Evolutionary conservation across 2,888 invertebrate species (phyloP), one percentile per base, ranked within the genome.

Genomic region (Heliconius erato): DNA sequence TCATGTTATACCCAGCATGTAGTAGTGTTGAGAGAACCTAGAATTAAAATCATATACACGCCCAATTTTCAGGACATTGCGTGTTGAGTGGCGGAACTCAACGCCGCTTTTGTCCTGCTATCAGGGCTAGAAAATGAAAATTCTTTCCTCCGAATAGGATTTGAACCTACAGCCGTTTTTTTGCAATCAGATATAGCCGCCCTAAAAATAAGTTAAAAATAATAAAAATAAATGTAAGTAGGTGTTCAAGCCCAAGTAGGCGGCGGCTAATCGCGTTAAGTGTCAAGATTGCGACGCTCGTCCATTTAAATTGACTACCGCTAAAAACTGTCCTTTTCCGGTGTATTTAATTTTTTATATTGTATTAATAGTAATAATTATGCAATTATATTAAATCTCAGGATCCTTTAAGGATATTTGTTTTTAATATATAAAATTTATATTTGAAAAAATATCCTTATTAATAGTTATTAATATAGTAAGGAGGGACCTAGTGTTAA

Each of bases 231-330:
- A 67, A 44, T 28, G 67, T 44, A 78, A 78, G 67, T 78, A 67
- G 44, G 78, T 67, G 80, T 67, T 7, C 49, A 32, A n/a, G n/a
- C 32, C 74, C 7, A 16, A 65, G 77, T 69, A 16, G 71, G 63
- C 68, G 68, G 67, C 77, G 44, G 59, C 40, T 81, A 76, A 81
- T 81, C 71, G 16, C 49, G 76, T 81, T 81, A 81, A 77, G 71
- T 28, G 78, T 78, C 78, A 44, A 78, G 78, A 78, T 78, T 78
- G 78, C 78, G 11, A 40, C 44, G 78, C 44, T 26, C 67, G 28
- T 40, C 65, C 19, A 65, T 67, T 67, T 44, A 65, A 67, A 78
- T 78, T 78, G 54, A 67, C 78, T 67, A 28, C 28, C 5, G 78
- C 67, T 67, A 67, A 67, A 67, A 78, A 78, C 67, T 78, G 65